phyloP scores from a whole-genome alignment of 1,140 invertebrate genomes.

The Bombus breviceps region DNA sequence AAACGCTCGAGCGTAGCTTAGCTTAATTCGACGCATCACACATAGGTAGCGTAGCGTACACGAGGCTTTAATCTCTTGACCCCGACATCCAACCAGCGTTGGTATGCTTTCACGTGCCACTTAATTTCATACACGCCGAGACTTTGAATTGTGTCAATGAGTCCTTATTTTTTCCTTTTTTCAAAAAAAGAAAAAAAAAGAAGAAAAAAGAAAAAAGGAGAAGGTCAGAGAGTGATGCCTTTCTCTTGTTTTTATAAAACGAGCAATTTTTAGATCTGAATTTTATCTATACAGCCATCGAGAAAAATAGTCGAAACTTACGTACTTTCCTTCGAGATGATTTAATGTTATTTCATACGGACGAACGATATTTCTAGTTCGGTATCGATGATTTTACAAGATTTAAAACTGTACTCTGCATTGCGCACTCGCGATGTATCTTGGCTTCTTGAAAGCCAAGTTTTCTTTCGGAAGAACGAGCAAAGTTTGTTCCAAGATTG shows the following conservation, averaged over 20 bases:
- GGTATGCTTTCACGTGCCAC: constrained; percentile 31
- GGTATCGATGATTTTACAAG: not conserved
- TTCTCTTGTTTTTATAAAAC: not conserved
- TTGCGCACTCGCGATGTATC: not conserved
- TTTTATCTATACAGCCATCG: not conserved
- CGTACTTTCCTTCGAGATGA: too few relatives aligned
- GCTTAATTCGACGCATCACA: not conserved
- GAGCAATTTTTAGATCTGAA: not conserved
- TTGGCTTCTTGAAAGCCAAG: not conserved
- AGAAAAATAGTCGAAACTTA: too few relatives aligned
- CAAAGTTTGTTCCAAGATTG: constrained; percentile 8
- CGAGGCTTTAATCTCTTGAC: constrained; percentile 45
- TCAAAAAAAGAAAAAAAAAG: not conserved
- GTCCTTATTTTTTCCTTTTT: not conserved
- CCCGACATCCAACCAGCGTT: constrained; percentile 33
- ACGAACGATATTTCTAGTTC: not conserved
- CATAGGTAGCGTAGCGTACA: not conserved
- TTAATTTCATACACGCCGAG: constrained; percentile 34
- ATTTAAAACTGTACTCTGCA: not conserved
- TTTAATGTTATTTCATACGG: too few relatives aligned
- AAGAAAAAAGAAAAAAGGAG: too few relatives aligned
- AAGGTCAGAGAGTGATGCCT: not conserved
- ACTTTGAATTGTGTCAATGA: constrained; percentile 41
- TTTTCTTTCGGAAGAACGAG: constrained; percentile 5
- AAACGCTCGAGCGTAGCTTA: not conserved